A percentile compares a stretch with the other conserved stretches of the same genome.
These are phyloP conservation scores for Channa argus DNA, from an alignment of 2,113 vertebrate species.

Conservation along the genomic window DNA sequence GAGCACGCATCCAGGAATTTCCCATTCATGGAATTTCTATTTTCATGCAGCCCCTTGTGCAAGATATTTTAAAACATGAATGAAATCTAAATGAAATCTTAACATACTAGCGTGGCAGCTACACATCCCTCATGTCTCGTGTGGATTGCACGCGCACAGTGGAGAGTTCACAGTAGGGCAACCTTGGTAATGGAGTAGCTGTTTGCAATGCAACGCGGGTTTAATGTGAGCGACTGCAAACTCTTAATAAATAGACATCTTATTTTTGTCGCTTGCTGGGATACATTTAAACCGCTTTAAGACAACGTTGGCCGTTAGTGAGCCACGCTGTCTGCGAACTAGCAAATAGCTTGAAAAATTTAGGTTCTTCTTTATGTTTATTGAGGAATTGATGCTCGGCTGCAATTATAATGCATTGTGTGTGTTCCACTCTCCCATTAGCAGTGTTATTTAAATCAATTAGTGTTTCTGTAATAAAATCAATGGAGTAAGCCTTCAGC, in stretches of 20 bases:
- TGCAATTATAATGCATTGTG: constrained; percentile 29
- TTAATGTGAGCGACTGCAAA: constrained; percentile 44
- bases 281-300: constrained; percentile 5
- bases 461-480: constrained; percentile 72
- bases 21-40: constrained; percentile 78
- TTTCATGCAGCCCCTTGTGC: constrained; percentile 40
- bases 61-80: constrained; percentile 80
- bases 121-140: constrained; percentile 43
- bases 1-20: constrained; percentile 59
- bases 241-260: constrained; percentile 25
- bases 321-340: neutral
- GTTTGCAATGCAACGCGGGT: constrained; percentile 57
- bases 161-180: constrained; percentile 53
- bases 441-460: constrained; percentile 71
- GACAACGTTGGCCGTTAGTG: neutral
- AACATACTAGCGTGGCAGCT: constrained; percentile 47
- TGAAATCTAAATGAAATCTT: constrained; percentile 85
- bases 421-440: constrained; percentile 55
- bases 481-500: constrained; percentile 71
- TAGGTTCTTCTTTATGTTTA: neutral
- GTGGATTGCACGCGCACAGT: constrained; percentile 43
- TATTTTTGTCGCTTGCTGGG: constrained; percentile 22
- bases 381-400: constrained; percentile 20
- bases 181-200: constrained; percentile 57
- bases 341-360: constrained; percentile 6